Base-by-base conservation (phyloP, 2,113 vertebrate genomes). In the Hoplias malabaricus region DNA sequence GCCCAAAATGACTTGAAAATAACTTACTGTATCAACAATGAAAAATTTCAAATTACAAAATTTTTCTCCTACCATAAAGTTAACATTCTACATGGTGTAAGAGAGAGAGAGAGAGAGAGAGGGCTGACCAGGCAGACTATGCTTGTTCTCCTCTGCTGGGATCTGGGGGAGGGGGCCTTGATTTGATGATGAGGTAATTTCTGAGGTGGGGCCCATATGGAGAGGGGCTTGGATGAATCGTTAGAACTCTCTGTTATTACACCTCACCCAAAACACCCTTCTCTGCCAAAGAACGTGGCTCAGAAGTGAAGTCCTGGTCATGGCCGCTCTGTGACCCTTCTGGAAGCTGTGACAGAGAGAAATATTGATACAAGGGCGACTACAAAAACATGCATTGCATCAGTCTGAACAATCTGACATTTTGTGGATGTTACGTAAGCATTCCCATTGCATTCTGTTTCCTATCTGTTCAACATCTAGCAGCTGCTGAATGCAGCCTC, bases 121-220 rank as follows among this genome's bases (percentile, higher is more conserved):
- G n/a, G 14, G 23, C 6, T 63, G 59, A 63, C 31, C 31, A n/a
- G n/a, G n/a, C n/a, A n/a, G n/a, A n/a, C 19, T 63, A 63, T 14
- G 33, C 5, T 50, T 75, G 14, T 42, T 54, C n/a, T 59, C 19
- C 29, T 62, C 56, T 19, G 14, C 42, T 31, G 48, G 29, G 4
- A 31, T 31, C 23, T 11, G 38, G 27, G 12, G 46, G 23, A 65
- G 70, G 48, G 25, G 31, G 33, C 38, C 50, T 69, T 38, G 43
- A 77, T 43, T 29, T 34, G 29, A 72, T 34, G 29, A 72, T 78
- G 65, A 73, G 63, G 48, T 78, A 63, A 73, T 69, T 29, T 25
- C 43, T 74, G 27, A 78, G 70, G 70, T 74, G 75, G 62, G 54
- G 29, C 70, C 57, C 56, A 70, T 65, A 62, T 16, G 21, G 43